Percentiles rank a stretch among this genome's conserved stretches.
Evolutionary conservation across 37 sponge, comb jelly and placozoan species (phyloP).

Genomic region (Oopsacas minuta): DNA sequence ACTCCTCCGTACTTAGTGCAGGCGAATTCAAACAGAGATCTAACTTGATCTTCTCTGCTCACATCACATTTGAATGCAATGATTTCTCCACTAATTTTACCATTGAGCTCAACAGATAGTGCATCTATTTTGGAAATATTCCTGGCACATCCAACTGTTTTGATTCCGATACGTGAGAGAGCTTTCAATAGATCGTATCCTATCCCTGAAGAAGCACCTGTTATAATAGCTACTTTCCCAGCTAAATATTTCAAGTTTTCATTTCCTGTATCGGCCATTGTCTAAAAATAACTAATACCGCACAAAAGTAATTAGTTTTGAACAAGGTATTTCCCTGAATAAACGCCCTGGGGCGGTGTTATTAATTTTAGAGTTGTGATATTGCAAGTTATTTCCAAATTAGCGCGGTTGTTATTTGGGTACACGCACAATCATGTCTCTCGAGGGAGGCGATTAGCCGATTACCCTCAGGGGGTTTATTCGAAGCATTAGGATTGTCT

Average conservation of each 20-base stretch:
- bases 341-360: no score
- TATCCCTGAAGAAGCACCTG: neutral
- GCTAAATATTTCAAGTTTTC: neutral
- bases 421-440: no score
- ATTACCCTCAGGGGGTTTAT: no score
- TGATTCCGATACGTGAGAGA: neutral
- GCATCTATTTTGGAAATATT: neutral
- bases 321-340: no score
- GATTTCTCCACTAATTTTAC: constrained; percentile 28
- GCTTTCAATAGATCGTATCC: neutral
- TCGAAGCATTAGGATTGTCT: no score
- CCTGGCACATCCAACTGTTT: neutral
- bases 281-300: no score
- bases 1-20: constrained; percentile 43
- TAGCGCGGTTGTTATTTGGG: no score
- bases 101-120: neutral
- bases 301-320: no score
- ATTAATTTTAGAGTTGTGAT: no score
- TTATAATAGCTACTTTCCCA: constrained; percentile 1
- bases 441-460: no score
- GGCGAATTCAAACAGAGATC: constrained; percentile 28
- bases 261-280: no score
- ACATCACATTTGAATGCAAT: constrained; percentile 64
- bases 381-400: no score
- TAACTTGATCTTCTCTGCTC: constrained; percentile 50